Evolutionary conservation across 2,797 vertebrate genomes (phyloP).

Genomic region (Lacerta bilineata): DNA sequence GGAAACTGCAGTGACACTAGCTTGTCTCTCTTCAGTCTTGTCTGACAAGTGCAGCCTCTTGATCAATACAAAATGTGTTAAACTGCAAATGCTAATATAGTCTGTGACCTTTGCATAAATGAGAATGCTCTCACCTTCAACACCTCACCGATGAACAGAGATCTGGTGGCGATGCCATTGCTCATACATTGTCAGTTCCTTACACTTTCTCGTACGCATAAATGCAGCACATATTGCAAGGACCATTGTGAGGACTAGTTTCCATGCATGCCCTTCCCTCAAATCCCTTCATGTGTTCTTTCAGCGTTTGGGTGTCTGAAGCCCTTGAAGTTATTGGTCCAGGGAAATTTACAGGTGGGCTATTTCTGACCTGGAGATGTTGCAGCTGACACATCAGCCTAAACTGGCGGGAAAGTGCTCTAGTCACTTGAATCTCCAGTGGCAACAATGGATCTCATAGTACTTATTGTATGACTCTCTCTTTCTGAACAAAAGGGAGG

Average conservation of each 20-base stretch:
- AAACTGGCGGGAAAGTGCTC: too few relatives aligned
- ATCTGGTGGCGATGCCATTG: conserved; percentile 38
- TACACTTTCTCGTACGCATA: conserved; percentile 15
- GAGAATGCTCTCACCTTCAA: conserved; percentile 41
- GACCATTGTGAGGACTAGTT: not conserved
- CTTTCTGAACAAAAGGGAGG: too few relatives aligned
- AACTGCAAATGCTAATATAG: conserved; percentile 68
- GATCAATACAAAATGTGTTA: conserved; percentile 37
- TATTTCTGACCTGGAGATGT: too few relatives aligned
- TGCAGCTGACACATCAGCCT: too few relatives aligned
- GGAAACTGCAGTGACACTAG: conserved; percentile 4
- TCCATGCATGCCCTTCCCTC: too few relatives aligned
- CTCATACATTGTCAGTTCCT: conserved; percentile 45
- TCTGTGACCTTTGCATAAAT: conserved; percentile 71
- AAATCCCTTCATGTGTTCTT: too few relatives aligned
- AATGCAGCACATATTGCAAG: conserved; percentile 26
- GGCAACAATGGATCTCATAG: too few relatives aligned
- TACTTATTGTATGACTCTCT: too few relatives aligned
- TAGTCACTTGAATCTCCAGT: too few relatives aligned
- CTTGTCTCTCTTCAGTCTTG: conserved; percentile 41
- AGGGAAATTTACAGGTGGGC: too few relatives aligned
- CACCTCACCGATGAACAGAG: conserved; percentile 54
- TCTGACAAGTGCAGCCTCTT: conserved; percentile 49
- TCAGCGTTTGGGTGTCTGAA: too few relatives aligned
- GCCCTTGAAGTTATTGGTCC: too few relatives aligned